Evolutionary conservation across 2,888 invertebrate genomes (phyloP).

Genomic region (Drosophila suboccidentalis): DNA sequence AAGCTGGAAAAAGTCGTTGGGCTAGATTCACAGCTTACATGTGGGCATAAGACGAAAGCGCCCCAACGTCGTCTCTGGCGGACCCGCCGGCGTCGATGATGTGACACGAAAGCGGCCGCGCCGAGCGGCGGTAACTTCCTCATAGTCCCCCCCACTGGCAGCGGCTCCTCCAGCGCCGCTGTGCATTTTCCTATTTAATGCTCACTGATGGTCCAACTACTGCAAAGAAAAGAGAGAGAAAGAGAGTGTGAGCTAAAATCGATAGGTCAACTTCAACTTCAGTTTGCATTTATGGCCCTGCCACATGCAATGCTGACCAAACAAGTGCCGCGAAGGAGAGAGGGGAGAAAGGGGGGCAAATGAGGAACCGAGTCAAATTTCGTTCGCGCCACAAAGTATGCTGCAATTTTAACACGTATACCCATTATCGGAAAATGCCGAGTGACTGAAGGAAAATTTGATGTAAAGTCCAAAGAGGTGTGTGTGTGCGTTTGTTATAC

Average conservation of each 20-base stretch:
- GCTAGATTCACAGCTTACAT: slow-evolving; percentile 72
- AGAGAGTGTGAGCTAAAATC: slow-evolving; percentile 37
- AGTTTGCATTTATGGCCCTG: slow-evolving; percentile 28
- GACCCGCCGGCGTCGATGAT: slow-evolving; percentile 84
- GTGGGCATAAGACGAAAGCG: slow-evolving; percentile 85
- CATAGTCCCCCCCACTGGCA: slow-evolving; percentile 81
- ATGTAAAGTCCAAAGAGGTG: neutral
- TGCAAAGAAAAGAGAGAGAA: slow-evolving; percentile 28
- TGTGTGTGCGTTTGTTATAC: slow-evolving; percentile 33
- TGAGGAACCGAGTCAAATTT: neutral
- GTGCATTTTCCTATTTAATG: slow-evolving; percentile 55
- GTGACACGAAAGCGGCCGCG: slow-evolving; percentile 87
- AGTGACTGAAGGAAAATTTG: slow-evolving; percentile 4
- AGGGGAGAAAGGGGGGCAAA: neutral
- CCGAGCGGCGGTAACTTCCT: slow-evolving; percentile 84
- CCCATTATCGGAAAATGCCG: slow-evolving; percentile 19
- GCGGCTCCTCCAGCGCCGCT: slow-evolving; percentile 64
- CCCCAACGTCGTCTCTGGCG: slow-evolving; percentile 85
- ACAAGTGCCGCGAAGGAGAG: neutral
- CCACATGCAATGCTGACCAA: slow-evolving; percentile 30
- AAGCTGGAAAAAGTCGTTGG: neutral
- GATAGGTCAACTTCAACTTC: slow-evolving; percentile 57
- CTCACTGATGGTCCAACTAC: slow-evolving; percentile 27
- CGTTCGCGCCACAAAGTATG: slow-evolving; percentile 42
- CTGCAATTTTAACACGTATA: slow-evolving; percentile 11